Evolutionary conservation across 2,888 invertebrate genomes (phyloP).

Genomic region (Chironomus tentans): DNA sequence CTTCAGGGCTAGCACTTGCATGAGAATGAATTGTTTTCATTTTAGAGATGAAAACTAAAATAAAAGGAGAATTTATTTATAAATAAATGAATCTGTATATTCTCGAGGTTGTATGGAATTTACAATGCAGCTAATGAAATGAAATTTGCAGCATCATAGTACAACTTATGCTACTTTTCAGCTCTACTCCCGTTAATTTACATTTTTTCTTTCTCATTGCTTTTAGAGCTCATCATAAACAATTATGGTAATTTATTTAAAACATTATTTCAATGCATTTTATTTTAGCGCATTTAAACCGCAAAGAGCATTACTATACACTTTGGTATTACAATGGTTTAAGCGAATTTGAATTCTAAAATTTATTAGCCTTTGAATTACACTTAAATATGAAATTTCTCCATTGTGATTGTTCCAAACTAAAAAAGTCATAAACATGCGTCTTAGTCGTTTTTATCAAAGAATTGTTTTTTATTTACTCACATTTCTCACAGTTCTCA

Average conservation of each 20-base stretch:
- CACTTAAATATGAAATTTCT: background rate
- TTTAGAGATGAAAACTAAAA: background rate
- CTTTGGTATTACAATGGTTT: too few species aligned
- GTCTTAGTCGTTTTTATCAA: too few species aligned
- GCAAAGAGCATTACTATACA: too few species aligned
- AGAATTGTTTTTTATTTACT: too few species aligned
- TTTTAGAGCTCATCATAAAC: constrained; percentile 16
- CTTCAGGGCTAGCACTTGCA: background rate
- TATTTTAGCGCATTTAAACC: too few species aligned
- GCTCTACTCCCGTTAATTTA: too few species aligned
- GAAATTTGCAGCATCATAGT: too few species aligned
- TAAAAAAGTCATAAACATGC: background rate
- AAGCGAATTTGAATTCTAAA: too few species aligned
- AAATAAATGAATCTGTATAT: constrained; percentile 1
- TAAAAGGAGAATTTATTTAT: background rate
- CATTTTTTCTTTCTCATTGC: background rate
- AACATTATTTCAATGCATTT: background rate
- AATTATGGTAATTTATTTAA: constrained; percentile 25
- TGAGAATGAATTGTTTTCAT: background rate
- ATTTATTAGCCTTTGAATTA: too few species aligned
- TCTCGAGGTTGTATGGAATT: background rate
- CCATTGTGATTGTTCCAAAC: background rate
- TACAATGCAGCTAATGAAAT: too few species aligned
- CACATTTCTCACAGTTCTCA: too few species aligned
- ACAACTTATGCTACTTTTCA: background rate